phyloP scores from a whole-genome alignment of 2,797 vertebrate genomes.

The Gobionotothen gibberifrons region DNA sequence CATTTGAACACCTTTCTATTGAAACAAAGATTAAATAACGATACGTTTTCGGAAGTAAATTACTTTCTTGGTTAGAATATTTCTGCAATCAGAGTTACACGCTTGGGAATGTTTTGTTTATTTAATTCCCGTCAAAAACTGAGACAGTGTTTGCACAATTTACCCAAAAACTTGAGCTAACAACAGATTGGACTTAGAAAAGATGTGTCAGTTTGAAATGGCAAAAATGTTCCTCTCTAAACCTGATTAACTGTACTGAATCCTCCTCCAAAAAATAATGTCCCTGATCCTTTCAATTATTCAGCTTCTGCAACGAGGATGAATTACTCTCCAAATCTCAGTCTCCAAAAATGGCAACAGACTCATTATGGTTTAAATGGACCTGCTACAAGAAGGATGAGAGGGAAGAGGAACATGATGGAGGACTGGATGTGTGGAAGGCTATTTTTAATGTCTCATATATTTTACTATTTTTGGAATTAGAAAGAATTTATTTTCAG shows the following conservation, averaged over 20 bases:
- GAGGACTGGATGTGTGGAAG: conserved; percentile 7
- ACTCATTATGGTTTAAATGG: conserved; percentile 75
- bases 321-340: conserved; percentile 52
- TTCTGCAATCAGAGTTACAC: no score
- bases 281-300: conserved; percentile 61
- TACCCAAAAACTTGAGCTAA: not conserved
- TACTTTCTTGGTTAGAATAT: no score
- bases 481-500: not conserved
- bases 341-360: conserved; percentile 66
- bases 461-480: conserved; percentile 38
- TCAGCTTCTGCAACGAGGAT: conserved; percentile 54
- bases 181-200: not conserved
- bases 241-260: not conserved
- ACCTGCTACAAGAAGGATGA: conserved; percentile 41
- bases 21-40: no score
- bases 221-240: conserved; percentile 1
- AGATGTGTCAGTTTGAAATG: not conserved
- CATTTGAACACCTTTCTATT: not conserved
- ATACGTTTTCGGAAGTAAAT: not conserved
- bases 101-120: not conserved
- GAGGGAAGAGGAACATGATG: conserved; percentile 31
- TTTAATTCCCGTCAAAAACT: not conserved
- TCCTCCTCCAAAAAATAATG: conserved; percentile 1
- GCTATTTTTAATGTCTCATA: conserved; percentile 40
- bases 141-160: not conserved